A percentile compares a stretch with the other conserved stretches of the same genome.
phyloP scores from a whole-genome alignment of 2,888 invertebrate species.

The Phania funesta region DNA sequence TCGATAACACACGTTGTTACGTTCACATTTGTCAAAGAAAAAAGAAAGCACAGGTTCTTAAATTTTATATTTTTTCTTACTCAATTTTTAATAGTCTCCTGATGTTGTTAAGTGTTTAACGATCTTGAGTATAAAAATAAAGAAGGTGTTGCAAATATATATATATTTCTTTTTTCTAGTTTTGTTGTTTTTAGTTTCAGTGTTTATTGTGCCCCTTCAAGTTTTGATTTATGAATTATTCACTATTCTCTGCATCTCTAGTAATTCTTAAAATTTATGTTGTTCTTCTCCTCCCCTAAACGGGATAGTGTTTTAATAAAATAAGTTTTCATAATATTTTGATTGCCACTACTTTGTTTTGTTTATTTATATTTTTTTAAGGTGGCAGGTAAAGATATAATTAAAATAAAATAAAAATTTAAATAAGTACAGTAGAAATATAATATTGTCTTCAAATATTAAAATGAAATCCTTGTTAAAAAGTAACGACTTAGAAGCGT shows the following conservation, averaged over 20 bases:
- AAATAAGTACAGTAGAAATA: too few relatives aligned
- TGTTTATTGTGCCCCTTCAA: slow-evolving; percentile 7
- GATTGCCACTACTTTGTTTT: neutral
- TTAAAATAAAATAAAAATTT: too few relatives aligned
- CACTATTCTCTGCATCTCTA: slow-evolving; percentile 26
- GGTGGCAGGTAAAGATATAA: too few relatives aligned
- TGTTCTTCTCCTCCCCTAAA: neutral
- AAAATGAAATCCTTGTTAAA: too few relatives aligned
- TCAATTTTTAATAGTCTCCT: slow-evolving; percentile 16
- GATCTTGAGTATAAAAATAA: slow-evolving; percentile 57
- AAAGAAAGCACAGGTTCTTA: neutral
- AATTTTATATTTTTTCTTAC: neutral
- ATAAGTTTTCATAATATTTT: slow-evolving; percentile 23
- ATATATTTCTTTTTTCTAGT: neutral
- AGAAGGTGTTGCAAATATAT: neutral
- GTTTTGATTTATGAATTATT: slow-evolving; percentile 59
- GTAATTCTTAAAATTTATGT: slow-evolving; percentile 17
- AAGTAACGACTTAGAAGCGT: too few relatives aligned
- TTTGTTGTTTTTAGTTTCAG: too few relatives aligned
- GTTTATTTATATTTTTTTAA: neutral
- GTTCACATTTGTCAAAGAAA: neutral
- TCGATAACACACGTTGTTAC: neutral
- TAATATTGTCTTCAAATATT: too few relatives aligned
- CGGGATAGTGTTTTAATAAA: neutral
- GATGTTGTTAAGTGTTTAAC: slow-evolving; percentile 55